Evolutionary conservation across 2,797 vertebrate species (phyloP).

Genomic region (Mormyrops boulengeri): DNA sequence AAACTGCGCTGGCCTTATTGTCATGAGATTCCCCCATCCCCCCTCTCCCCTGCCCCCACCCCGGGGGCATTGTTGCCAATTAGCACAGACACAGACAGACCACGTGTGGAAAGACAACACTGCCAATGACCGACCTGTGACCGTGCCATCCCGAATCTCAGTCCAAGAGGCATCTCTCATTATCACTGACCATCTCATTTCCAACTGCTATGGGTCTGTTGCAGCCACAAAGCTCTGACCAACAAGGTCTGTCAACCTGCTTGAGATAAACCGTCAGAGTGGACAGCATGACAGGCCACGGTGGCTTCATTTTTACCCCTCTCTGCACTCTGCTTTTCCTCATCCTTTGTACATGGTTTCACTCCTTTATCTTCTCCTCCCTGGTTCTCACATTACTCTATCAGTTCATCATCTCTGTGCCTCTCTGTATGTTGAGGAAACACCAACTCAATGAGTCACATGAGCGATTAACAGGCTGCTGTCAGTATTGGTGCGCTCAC

Average conservation of each 20-base stretch:
- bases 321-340: background rate
- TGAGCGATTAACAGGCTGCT: background rate
- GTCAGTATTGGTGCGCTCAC: background rate
- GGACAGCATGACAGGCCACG: background rate
- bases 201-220: background rate
- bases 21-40: conserved; percentile 8
- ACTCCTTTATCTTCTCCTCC: background rate
- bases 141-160: background rate
- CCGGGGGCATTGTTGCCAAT: conserved; percentile 11
- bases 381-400: background rate
- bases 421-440: background rate
- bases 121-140: background rate
- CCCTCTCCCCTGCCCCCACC: conserved; percentile 6
- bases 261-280: background rate
- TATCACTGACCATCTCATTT: background rate
- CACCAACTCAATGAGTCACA: background rate
- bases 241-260: background rate
- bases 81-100: conserved; percentile 3
- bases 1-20: background rate
- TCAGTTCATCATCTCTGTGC: background rate
- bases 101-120: background rate
- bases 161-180: background rate
- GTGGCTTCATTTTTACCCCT: background rate
- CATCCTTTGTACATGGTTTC: background rate
- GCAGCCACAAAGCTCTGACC: background rate